Evolutionary conservation across 1,140 invertebrate species (phyloP).

Genomic region (Rhopalosiphum padi): DNA sequence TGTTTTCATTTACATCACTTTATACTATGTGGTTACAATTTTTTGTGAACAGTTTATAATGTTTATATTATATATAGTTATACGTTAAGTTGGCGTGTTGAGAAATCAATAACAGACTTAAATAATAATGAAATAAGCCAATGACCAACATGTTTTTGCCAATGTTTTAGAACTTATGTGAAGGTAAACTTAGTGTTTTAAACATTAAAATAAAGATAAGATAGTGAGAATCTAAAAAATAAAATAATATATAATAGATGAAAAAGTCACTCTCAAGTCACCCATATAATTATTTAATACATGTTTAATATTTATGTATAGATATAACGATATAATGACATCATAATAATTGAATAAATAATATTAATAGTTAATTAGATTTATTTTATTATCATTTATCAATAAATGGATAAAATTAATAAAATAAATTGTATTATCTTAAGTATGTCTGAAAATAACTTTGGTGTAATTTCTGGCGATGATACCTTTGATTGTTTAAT

Average conservation of each 20-base stretch:
- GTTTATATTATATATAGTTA: not conserved
- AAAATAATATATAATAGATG: not conserved
- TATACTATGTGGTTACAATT: not conserved
- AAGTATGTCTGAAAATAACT: not conserved
- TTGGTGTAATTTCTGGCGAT: not conserved
- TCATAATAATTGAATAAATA: not conserved
- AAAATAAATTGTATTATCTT: not conserved
- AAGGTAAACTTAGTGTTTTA: not conserved
- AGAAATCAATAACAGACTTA: not conserved
- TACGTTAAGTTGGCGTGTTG: not conserved
- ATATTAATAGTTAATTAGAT: not conserved
- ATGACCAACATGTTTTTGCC: not conserved
- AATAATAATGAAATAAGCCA: slow-evolving; percentile 19
- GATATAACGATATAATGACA: not conserved
- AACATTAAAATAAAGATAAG: not conserved
- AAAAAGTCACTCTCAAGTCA: not conserved
- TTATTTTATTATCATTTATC: too few species aligned
- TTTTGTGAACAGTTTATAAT: not conserved
- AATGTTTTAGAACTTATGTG: not conserved
- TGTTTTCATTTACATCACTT: not conserved
- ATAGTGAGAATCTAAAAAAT: not conserved
- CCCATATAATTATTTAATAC: not conserved
- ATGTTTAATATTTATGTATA: not conserved
- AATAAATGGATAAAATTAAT: not conserved
- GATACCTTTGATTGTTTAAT: not conserved